Evolutionary conservation across 2,797 vertebrate genomes (phyloP).

Genomic region (Brachyalestes nurse): DNA sequence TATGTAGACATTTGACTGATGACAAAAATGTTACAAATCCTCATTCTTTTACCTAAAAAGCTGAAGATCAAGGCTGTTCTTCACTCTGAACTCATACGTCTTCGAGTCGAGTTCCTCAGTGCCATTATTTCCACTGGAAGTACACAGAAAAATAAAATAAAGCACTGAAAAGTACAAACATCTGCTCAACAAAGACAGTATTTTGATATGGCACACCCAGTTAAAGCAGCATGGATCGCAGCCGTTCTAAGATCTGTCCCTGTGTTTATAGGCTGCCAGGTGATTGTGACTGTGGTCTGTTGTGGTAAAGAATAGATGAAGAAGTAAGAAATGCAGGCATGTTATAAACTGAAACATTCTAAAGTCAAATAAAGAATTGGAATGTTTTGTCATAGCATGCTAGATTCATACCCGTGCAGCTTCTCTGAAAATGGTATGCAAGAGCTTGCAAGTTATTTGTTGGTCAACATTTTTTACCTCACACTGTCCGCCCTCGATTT

Average conservation of each 20-base stretch:
- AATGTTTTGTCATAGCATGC: neutral
- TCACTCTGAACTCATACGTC: conserved; percentile 52
- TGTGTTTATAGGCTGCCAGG: conserved; percentile 71
- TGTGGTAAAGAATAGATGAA: neutral
- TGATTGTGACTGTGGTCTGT: conserved; percentile 67
- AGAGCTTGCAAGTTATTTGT: conserved; percentile 58
- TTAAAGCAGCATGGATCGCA: conserved; percentile 65
- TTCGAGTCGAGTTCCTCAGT: conserved; percentile 43
- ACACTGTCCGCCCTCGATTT: conserved; percentile 49
- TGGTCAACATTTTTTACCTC: conserved; percentile 30
- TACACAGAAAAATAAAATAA: neutral
- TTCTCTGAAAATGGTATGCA: conserved; percentile 58
- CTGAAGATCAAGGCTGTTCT: conserved; percentile 54
- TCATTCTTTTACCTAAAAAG: conserved; percentile 55
- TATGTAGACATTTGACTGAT: neutral
- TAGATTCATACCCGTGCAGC: conserved; percentile 50
- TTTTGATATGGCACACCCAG: conserved; percentile 67
- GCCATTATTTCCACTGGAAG: conserved; percentile 58
- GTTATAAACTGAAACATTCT: neutral
- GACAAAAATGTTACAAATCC: neutral
- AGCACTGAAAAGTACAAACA: neutral
- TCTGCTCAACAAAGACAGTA: neutral
- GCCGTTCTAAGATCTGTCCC: conserved; percentile 58
- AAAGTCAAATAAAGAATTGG: neutral
- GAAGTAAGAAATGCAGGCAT: neutral